Evolutionary conservation across 1,140 invertebrate genomes (phyloP).

Genomic region (Varroa destructor): DNA sequence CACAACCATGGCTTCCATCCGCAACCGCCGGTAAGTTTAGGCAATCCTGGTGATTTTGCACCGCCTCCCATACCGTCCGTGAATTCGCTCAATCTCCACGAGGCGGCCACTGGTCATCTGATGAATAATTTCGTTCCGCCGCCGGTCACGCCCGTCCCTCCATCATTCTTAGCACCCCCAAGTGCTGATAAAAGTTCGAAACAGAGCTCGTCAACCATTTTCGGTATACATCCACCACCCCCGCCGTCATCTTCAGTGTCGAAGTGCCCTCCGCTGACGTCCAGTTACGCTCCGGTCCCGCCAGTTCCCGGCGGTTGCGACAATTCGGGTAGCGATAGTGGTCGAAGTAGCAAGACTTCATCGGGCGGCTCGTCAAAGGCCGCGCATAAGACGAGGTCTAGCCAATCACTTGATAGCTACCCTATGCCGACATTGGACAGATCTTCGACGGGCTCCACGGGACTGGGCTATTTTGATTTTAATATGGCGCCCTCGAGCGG

Average conservation of each 20-base stretch:
- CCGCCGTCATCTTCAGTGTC: not conserved
- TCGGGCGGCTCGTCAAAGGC: not conserved
- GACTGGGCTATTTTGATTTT: slow-evolving; percentile 14
- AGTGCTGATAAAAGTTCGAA: not conserved
- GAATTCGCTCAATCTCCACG: slow-evolving; percentile 10
- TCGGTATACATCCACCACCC: not conserved
- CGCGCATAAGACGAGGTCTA: slow-evolving; percentile 24
- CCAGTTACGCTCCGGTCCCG: not conserved
- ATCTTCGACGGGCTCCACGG: slow-evolving; percentile 3
- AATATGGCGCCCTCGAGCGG: not conserved
- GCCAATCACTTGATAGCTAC: slow-evolving; percentile 22
- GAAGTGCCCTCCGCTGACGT: not conserved
- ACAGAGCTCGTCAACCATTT: slow-evolving; percentile 3
- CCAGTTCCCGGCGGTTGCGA: not conserved
- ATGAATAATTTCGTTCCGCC: slow-evolving; percentile 19
- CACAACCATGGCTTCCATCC: slow-evolving; percentile 7
- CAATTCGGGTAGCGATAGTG: slow-evolving; percentile 3
- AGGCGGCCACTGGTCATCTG: not conserved
- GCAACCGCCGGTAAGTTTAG: not conserved
- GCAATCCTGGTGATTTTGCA: not conserved
- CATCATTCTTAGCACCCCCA: not conserved
- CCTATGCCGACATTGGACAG: not conserved
- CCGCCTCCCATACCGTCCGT: not conserved
- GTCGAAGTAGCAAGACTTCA: not conserved
- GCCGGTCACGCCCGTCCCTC: not conserved